Conservation (phyloP, 2,113 vertebrate genomes). For the Nyctibius bracteatus region DNA sequence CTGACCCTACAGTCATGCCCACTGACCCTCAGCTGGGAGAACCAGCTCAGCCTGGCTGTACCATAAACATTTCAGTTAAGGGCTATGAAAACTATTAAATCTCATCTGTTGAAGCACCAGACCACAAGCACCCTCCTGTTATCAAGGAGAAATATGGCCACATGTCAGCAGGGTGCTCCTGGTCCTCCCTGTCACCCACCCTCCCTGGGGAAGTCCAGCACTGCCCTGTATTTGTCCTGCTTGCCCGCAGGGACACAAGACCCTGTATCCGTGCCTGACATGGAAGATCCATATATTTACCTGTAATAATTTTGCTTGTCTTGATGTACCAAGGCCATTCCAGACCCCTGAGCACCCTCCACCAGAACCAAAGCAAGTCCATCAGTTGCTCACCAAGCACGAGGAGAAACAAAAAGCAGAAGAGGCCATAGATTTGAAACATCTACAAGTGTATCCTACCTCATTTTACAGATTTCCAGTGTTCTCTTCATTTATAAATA, state of each 20-base stretch:
- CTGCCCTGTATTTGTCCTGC: background rate
- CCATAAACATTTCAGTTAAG: background rate
- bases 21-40: background rate
- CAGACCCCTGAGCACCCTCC: background rate
- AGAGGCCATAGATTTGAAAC: background rate
- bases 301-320: background rate
- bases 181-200: background rate
- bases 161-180: background rate
- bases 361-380: background rate
- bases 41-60: background rate
- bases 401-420: background rate
- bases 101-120: background rate
- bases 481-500: background rate
- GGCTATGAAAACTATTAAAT: background rate
- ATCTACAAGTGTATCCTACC: background rate
- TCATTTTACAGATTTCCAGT: background rate
- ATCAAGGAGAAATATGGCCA: background rate
- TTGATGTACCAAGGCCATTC: background rate
- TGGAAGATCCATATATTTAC: background rate
- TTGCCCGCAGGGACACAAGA: background rate
- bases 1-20: rapidly evolving
- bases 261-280: background rate
- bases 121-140: background rate
- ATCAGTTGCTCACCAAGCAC: background rate
- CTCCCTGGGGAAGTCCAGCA: background rate